phyloP scores from a whole-genome alignment of 2,888 invertebrate genomes.

The Electrophaes corylata region DNA sequence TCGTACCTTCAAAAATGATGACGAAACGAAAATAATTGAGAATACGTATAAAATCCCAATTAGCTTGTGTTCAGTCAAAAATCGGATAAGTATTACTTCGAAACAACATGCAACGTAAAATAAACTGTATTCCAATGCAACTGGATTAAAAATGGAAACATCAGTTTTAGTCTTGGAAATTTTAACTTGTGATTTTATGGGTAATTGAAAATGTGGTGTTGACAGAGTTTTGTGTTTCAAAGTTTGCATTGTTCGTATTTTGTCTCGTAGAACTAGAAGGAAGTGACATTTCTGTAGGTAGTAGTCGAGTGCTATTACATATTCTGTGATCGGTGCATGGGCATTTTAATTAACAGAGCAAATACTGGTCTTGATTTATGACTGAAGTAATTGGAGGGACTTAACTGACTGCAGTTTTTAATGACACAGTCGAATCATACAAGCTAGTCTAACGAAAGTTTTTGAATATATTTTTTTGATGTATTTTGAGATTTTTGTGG shows the following conservation, averaged over 20 bases:
- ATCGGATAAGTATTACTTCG: not conserved
- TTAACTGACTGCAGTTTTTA: constrained; percentile 20
- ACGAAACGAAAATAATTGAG: constrained; percentile 17
- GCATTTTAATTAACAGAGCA: constrained; percentile 52
- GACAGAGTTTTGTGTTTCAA: too few relatives aligned
- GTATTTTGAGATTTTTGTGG: not conserved
- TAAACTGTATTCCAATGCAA: not conserved
- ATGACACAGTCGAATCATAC: not conserved
- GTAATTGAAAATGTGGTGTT: too few relatives aligned
- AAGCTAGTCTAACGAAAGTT: not conserved
- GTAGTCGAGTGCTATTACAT: not conserved
- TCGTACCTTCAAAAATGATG: constrained; percentile 3
- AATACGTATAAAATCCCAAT: constrained; percentile 17
- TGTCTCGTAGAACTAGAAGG: too few relatives aligned
- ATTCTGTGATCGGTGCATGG: not conserved
- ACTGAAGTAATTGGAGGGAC: constrained; percentile 48
- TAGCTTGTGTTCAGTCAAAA: constrained; percentile 4
- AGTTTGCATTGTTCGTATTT: too few relatives aligned
- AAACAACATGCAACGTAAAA: not conserved
- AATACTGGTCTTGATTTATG: constrained; percentile 52
- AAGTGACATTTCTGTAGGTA: not conserved
- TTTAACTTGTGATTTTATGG: too few relatives aligned
- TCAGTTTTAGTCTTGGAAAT: too few relatives aligned
- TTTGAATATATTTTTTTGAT: too few relatives aligned
- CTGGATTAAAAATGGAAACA: too few relatives aligned